A percentile compares a stretch with the other conserved stretches of the same genome.
Conservation (phyloP, 2,113 vertebrate genomes). For the Pyxicephalus adspersus region DNA sequence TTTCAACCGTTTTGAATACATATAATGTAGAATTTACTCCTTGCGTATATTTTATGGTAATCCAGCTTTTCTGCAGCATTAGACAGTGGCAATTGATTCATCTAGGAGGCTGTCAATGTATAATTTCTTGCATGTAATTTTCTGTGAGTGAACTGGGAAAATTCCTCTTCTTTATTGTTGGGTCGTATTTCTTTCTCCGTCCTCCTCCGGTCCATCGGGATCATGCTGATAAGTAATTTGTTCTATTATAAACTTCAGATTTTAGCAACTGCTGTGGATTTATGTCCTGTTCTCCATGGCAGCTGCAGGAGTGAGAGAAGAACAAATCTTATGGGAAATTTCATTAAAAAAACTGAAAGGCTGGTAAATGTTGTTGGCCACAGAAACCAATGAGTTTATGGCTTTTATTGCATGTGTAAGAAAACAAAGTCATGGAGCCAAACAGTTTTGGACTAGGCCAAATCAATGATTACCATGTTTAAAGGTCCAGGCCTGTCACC, state of each 20-base stretch:
- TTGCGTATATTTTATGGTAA: not conserved
- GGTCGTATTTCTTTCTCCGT: slow-evolving; percentile 19
- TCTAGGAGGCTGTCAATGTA: slow-evolving; percentile 16
- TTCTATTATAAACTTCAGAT: slow-evolving; percentile 41
- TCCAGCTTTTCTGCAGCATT: not conserved
- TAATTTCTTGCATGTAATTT: slow-evolving; percentile 39
- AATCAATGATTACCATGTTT: no score
- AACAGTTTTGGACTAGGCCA: no score
- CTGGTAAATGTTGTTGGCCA: no score
- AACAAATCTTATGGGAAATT: not conserved
- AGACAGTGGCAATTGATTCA: slow-evolving; percentile 30
- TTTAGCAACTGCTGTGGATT: slow-evolving; percentile 4
- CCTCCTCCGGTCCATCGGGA: slow-evolving; percentile 16
- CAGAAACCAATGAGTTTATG: no score
- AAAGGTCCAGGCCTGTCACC: no score
- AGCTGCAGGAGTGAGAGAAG: not conserved
- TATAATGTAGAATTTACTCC: no score
- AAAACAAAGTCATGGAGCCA: no score
- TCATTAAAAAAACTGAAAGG: no score
- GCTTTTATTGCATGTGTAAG: no score
- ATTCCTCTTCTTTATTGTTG: slow-evolving; percentile 14
- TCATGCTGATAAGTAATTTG: slow-evolving; percentile 40
- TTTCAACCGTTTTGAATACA: no score
- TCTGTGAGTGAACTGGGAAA: slow-evolving; percentile 35
- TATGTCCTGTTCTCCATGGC: slow-evolving; percentile 4